phyloP scores from a whole-genome alignment of 2,113 vertebrate genomes.

The Nothocercus julius region DNA sequence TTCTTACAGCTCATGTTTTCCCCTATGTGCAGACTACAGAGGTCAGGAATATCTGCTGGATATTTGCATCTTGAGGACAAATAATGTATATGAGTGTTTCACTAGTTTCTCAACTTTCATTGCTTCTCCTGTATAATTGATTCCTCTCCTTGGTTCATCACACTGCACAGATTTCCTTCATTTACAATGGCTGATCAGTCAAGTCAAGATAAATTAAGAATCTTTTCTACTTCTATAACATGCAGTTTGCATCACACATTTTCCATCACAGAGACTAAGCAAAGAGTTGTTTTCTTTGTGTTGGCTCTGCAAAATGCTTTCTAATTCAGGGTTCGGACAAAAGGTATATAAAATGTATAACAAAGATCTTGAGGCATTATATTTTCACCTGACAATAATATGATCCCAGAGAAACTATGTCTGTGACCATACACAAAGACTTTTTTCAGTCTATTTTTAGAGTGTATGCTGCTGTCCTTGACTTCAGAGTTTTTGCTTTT shows the following conservation, averaged over 20 bases:
- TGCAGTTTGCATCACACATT: background rate
- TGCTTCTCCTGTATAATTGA: background rate
- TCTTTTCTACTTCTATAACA: background rate
- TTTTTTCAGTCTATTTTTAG: background rate
- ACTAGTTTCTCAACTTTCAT: background rate
- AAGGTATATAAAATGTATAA: background rate
- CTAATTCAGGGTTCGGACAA: background rate
- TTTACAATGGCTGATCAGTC: background rate
- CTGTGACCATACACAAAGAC: background rate
- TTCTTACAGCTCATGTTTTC: background rate
- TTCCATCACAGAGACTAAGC: background rate
- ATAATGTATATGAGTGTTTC: rapidly evolving
- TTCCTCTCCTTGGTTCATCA: background rate
- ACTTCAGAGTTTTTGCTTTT: background rate
- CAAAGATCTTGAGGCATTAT: background rate
- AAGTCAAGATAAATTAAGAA: background rate
- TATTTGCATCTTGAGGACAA: background rate
- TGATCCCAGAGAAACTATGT: background rate
- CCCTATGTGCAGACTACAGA: background rate
- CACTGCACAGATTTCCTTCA: background rate
- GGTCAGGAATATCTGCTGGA: background rate
- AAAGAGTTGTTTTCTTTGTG: background rate
- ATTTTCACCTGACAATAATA: background rate
- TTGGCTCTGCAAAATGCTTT: background rate
- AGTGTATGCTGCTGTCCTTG: background rate